Base-by-base conservation (phyloP, 2,888 invertebrate species). In the Acleris cristana region DNA sequence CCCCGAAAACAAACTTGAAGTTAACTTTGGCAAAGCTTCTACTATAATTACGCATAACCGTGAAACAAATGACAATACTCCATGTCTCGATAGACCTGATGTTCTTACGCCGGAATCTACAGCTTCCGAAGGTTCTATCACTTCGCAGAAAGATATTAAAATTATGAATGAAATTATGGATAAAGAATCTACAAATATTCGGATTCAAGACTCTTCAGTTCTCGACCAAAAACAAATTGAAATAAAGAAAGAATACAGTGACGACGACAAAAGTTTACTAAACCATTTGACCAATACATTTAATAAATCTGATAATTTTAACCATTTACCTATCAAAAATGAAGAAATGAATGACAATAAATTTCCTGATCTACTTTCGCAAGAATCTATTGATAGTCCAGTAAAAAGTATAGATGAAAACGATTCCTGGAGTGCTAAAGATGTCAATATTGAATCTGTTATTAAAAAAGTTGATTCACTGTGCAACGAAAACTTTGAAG, bases 391-490 rank as follows among this genome's bases (percentile, higher is more conserved):
- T 61, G 72, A 69, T 56, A 73, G 55, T 70, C 84, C 86, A 59
- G 82, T 88, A 62, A 94, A 93, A 81, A 90, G 85, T 82, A 94
- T 95, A 73, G 96, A 96, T 76, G 96, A 96, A 79, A 95, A 94
- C 76, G 96, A 96, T 81, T 95, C 95, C 74, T 96, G 96, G 96
- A 95, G 95, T 45, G 95, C 95, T 7, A 96, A 96, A 83, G 96
- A 96, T 78, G 94, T 96, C 1, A 96, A 96, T 78, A 96, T 96
- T 72, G 96, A 96, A 74, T 96, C 96, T 21, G 96, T 97, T 2
- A 96, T 97, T 70, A 96, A 96, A 84, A 96, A 96, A 77, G 95
- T 96, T 0, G 96, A 96, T 75, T 95, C 95, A 0, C 83, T 96
- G 51, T 95, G 95, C 82, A 90, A 86, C 71, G 92, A 93, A 69